Evolutionary conservation across 2,113 vertebrate genomes (phyloP).

Genomic region (Dascyllus trimaculatus): DNA sequence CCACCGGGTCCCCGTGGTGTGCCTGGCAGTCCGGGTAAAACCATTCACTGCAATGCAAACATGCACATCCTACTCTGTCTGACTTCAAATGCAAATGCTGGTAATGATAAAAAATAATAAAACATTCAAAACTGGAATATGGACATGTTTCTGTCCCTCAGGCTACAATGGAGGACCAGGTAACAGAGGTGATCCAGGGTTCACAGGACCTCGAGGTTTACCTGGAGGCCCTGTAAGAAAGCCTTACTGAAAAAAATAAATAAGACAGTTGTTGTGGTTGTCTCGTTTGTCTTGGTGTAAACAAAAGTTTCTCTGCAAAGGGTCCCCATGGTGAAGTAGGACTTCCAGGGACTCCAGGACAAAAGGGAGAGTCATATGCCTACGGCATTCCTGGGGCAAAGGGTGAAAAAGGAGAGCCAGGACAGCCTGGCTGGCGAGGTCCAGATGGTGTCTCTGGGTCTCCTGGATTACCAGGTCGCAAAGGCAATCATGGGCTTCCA

Average conservation of each 20-base stretch:
- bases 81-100: neutral
- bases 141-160: constrained; percentile 23
- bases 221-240: constrained; percentile 83
- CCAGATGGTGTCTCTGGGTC: constrained; percentile 52
- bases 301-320: constrained; percentile 65
- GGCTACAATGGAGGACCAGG: constrained; percentile 63
- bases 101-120: neutral
- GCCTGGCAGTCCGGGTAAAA: constrained; percentile 72
- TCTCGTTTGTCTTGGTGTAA: constrained; percentile 1
- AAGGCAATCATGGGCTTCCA: constrained; percentile 64
- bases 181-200: constrained; percentile 68
- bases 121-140: neutral
- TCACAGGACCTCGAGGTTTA: constrained; percentile 74
- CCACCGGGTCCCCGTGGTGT: constrained; percentile 60
- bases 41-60: neutral
- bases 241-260: neutral
- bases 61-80: neutral
- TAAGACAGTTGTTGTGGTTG: neutral
- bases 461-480: constrained; percentile 58
- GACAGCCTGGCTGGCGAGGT: constrained; percentile 84
- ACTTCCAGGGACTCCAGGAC: constrained; percentile 85
- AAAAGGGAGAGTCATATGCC: constrained; percentile 88
- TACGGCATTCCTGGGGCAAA: constrained; percentile 82
- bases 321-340: constrained; percentile 86
- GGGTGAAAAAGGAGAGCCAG: constrained; percentile 88